Percentiles rank a stretch among this genome's conserved stretches.
phyloP scores from a whole-genome alignment of 2,888 invertebrate species.

The Epirrhoe alternata region DNA sequence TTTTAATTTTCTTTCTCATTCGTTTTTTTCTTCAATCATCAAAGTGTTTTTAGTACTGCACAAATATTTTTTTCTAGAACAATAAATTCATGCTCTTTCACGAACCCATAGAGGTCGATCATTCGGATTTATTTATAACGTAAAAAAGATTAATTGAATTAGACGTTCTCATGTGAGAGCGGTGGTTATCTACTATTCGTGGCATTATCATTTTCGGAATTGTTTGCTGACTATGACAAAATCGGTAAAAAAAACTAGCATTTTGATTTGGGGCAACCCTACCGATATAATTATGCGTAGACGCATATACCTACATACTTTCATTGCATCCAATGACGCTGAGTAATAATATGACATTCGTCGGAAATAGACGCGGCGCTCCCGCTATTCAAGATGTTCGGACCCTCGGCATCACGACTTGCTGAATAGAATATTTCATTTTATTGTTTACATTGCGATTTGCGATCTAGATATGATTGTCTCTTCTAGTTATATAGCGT shows the following conservation, averaged over 20 bases:
- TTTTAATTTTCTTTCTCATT: too few relatives aligned
- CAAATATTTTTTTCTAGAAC: too few relatives aligned
- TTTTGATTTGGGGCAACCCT: conserved; percentile 4
- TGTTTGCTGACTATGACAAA: not conserved
- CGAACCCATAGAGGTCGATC: too few relatives aligned
- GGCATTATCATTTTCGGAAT: not conserved
- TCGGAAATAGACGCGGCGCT: conserved; percentile 36
- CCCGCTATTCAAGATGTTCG: conserved; percentile 28
- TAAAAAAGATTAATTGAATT: too few relatives aligned
- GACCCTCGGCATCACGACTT: conserved; percentile 11
- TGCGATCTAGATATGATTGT: conserved; percentile 10
- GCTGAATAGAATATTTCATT: not conserved
- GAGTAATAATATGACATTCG: conserved; percentile 33
- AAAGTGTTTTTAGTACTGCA: too few relatives aligned
- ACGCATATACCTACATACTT: too few relatives aligned
- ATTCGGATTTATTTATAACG: too few relatives aligned
- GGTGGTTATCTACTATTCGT: too few relatives aligned
- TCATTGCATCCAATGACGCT: conserved; percentile 24
- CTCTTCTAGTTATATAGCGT: not conserved
- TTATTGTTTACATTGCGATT: conserved; percentile 10
- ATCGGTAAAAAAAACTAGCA: not conserved
- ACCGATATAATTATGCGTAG: not conserved
- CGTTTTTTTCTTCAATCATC: too few relatives aligned
- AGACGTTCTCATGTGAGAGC: too few relatives aligned
- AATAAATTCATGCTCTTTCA: too few relatives aligned